Percentiles rank a stretch among this genome's conserved stretches.
These are phyloP conservation scores for Spisula solida DNA, from an alignment of 2,888 invertebrate species.

Conservation along the genomic window DNA sequence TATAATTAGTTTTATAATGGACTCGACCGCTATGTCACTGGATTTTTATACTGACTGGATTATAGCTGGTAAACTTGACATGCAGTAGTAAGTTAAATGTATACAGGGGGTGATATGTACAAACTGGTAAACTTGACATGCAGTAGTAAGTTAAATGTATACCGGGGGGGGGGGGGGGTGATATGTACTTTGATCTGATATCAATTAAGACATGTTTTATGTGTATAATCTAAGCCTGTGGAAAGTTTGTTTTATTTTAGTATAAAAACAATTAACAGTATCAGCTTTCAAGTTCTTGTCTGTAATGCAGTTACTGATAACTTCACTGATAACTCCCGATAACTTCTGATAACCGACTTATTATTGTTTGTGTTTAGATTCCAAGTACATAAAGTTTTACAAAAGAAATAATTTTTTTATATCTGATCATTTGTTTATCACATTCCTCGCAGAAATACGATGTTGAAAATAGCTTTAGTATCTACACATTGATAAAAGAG, in stretches of 20 bases:
- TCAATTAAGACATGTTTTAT: background rate
- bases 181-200: background rate
- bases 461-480: slow-evolving; percentile 20
- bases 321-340: background rate
- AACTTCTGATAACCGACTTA: background rate
- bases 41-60: too few species aligned
- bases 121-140: too few species aligned
- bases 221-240: background rate
- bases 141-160: too few species aligned
- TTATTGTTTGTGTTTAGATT: background rate
- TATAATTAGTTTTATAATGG: too few species aligned
- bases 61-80: too few species aligned
- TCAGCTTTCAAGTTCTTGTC: background rate
- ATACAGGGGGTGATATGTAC: too few species aligned
- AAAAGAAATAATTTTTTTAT: background rate
- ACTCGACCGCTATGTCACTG: too few species aligned
- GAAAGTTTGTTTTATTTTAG: background rate
- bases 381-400: background rate
- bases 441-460: slow-evolving; percentile 3
- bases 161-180: too few species aligned
- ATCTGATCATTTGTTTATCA: background rate
- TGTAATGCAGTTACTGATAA: background rate
- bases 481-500: background rate
- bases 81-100: too few species aligned
- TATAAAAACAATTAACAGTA: background rate